Evolutionary conservation across 2,113 vertebrate species (phyloP).

Genomic region (Cephalopholis sonnerati): DNA sequence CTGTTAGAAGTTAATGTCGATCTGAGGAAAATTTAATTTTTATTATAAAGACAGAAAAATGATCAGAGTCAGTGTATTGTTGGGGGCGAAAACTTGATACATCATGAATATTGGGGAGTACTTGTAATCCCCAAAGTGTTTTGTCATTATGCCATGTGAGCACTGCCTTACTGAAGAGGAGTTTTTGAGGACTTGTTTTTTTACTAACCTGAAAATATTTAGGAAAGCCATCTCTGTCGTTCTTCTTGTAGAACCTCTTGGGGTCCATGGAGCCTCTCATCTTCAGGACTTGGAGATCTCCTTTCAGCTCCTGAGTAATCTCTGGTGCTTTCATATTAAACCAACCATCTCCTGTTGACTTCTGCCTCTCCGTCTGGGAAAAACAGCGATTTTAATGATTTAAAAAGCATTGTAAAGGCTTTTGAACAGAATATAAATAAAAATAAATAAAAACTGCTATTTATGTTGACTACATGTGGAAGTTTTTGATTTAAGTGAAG

Average conservation of each 20-base stretch:
- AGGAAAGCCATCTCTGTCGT: conserved; percentile 94
- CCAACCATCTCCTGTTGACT: conserved; percentile 93
- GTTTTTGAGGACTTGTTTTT: neutral
- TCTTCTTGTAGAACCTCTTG: conserved; percentile 98
- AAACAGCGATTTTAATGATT: neutral
- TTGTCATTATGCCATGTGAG: neutral
- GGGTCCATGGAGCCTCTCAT: conserved; percentile 94
- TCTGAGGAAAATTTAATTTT: too few species aligned
- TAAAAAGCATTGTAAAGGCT: neutral
- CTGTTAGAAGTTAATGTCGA: too few species aligned
- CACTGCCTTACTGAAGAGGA: neutral
- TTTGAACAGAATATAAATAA: neutral
- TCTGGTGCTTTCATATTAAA: conserved; percentile 98
- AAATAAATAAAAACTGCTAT: neutral
- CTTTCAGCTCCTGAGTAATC: conserved; percentile 91
- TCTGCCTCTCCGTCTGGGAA: conserved; percentile 88
- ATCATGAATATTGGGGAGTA: too few species aligned
- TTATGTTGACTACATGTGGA: neutral
- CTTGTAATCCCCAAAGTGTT: too few species aligned
- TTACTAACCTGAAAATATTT: conserved; percentile 94
- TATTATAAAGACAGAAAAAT: too few species aligned
- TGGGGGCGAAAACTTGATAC: too few species aligned
- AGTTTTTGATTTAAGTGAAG: neutral
- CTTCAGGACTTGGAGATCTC: conserved; percentile 92
- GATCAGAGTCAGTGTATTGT: too few species aligned